A percentile compares a stretch with the other conserved stretches of the same genome.
Evolutionary conservation across 37 sponge, comb jelly and placozoan genomes (phyloP).

Genomic region (Amphimedon queenslandica): DNA sequence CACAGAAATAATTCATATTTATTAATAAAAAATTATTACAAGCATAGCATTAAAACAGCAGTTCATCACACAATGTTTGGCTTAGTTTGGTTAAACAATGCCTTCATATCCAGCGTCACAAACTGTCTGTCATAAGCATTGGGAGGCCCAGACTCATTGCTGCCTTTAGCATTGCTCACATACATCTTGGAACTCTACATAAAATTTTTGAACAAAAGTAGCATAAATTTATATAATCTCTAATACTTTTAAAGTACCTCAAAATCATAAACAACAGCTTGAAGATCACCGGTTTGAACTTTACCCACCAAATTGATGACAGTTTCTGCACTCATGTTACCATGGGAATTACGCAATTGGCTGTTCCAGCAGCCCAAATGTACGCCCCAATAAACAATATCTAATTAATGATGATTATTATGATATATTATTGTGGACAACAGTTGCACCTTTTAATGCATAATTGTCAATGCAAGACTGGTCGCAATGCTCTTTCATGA

Average conservation of each 20-base stretch:
- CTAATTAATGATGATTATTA: background rate
- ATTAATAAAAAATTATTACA: no score
- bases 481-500: slow-evolving; percentile 36
- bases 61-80: background rate
- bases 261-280: slow-evolving; percentile 53
- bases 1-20: no score
- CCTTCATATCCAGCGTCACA: slow-evolving; percentile 29
- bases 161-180: slow-evolving; percentile 48
- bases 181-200: slow-evolving; percentile 38
- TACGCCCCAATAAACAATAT: slow-evolving; percentile 67
- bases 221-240: no score
- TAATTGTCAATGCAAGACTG: slow-evolving; percentile 43
- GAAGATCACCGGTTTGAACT: slow-evolving; percentile 60
- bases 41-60: no score
- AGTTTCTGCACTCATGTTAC: slow-evolving; percentile 18
- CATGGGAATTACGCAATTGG: slow-evolving; percentile 8
- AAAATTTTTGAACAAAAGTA: background rate
- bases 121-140: slow-evolving; percentile 63
- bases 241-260: no score
- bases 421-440: background rate
- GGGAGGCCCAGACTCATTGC: slow-evolving; percentile 8
- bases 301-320: slow-evolving; percentile 42
- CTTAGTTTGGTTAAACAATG: slow-evolving; percentile 33
- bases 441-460: slow-evolving; percentile 32
- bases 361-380: slow-evolving; percentile 67